These are phyloP conservation scores for Cacatua alba DNA, from an alignment of 2,113 vertebrate genomes.

Conservation along the genomic window DNA sequence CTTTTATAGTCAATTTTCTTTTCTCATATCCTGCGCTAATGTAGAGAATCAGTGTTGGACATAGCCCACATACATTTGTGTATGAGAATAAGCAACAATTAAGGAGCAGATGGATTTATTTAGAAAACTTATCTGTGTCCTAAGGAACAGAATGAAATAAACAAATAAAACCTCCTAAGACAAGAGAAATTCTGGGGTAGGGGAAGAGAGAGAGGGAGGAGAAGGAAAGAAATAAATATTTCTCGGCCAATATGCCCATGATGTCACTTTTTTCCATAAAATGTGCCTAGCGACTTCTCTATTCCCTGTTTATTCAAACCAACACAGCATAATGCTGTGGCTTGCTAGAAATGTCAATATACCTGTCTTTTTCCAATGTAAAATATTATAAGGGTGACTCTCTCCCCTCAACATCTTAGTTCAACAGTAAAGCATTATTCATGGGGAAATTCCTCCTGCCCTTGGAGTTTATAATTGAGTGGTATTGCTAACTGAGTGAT, in stretches of 20 bases:
- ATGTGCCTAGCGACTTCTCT: conserved; percentile 15
- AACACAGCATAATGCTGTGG: background rate
- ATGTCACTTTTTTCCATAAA: conserved; percentile 36
- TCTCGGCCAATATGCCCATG: background rate
- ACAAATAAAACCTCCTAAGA: background rate
- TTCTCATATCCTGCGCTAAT: background rate
- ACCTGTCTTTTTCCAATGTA: conserved; percentile 32
- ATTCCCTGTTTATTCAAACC: conserved; percentile 25
- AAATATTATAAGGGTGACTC: conserved; percentile 24
- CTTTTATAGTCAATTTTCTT: background rate
- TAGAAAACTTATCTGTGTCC: background rate
- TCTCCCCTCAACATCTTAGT: background rate
- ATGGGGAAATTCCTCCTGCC: background rate
- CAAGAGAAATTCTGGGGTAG: background rate
- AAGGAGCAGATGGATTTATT: background rate
- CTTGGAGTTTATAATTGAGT: background rate
- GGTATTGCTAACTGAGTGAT: background rate
- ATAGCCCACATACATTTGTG: background rate
- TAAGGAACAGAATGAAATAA: background rate
- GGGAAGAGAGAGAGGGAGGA: background rate
- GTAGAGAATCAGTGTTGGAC: background rate
- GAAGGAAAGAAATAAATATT: background rate
- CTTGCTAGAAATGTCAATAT: conserved; percentile 29
- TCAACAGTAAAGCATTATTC: conserved; percentile 1
- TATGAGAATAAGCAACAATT: background rate